Conservation (phyloP, 2,797 vertebrate genomes). For the Chelmon rostratus region DNA sequence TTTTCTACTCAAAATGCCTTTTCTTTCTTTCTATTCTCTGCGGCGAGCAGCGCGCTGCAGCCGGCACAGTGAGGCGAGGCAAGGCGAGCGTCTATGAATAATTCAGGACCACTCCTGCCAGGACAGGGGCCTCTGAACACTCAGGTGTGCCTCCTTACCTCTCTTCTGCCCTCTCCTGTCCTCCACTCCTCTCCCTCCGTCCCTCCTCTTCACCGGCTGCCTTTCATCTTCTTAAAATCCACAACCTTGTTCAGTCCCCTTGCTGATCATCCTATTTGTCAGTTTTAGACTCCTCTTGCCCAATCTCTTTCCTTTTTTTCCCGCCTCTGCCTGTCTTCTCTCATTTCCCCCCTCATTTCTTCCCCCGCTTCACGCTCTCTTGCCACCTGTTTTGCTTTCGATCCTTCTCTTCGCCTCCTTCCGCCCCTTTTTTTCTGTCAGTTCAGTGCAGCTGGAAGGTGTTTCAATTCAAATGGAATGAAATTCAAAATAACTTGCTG, state of each 20-base stretch:
- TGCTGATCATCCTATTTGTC: conserved; percentile 37
- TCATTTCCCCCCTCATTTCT: not conserved
- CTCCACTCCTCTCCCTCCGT: not conserved
- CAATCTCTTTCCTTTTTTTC: not conserved
- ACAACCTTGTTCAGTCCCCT: not conserved
- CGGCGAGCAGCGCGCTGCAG: conserved; percentile 40
- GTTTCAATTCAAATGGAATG: not conserved
- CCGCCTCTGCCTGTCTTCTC: not conserved
- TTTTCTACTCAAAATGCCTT: not conserved
- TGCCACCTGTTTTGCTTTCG: not conserved
- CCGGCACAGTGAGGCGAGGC: conserved; percentile 29
- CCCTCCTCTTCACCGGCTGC: not conserved
- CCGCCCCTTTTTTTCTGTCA: not conserved
- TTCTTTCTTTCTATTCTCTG: conserved; percentile 35
- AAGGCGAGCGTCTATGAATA: conserved; percentile 64
- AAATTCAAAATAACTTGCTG: conserved; percentile 24
- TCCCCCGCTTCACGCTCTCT: not conserved
- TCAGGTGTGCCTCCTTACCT: conserved; percentile 52
- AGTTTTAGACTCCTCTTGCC: not conserved
- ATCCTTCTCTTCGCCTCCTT: not conserved
- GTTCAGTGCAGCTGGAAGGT: not conserved
- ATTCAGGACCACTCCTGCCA: conserved; percentile 58
- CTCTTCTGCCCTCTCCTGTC: not conserved
- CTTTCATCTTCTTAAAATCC: conserved; percentile 32
- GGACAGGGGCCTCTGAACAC: conserved; percentile 49